A percentile compares a stretch with the other conserved stretches of the same genome.
Conservation (phyloP, 1,140 invertebrate genomes). For the Sarcophaga bullata region DNA sequence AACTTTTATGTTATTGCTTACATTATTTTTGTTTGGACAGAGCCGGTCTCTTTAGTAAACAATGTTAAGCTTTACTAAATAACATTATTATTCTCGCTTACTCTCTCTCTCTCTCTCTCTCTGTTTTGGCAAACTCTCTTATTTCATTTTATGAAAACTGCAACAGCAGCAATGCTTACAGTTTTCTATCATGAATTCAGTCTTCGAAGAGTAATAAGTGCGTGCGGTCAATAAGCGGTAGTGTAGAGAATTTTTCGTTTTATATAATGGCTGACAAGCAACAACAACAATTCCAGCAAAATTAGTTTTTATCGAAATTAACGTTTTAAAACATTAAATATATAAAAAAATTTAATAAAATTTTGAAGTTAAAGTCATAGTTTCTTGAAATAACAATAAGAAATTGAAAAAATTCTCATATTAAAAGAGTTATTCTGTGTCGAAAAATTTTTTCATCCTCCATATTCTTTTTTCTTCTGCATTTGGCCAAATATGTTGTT, state of each 20-base stretch:
- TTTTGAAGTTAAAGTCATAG: not conserved
- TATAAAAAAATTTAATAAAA: not conserved
- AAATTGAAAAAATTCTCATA: too few species aligned
- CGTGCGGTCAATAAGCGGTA: not conserved
- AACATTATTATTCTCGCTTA: not conserved
- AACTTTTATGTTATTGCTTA: not conserved
- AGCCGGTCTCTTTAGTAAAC: slow-evolving; percentile 26
- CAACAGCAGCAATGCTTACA: not conserved
- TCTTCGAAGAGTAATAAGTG: not conserved
- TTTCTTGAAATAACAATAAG: not conserved
- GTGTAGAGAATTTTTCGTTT: not conserved
- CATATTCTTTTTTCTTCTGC: too few species aligned
- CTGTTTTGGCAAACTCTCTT: not conserved
- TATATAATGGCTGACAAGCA: not conserved
- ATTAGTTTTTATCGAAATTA: not conserved
- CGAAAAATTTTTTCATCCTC: too few species aligned
- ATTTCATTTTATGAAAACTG: not conserved
- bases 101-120: not conserved
- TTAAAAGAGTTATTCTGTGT: too few species aligned
- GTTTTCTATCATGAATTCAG: not conserved
- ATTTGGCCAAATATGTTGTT: too few species aligned
- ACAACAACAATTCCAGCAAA: not conserved
- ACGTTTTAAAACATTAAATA: not conserved
- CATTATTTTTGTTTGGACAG: not conserved
- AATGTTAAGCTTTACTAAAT: slow-evolving; percentile 30